Base-by-base conservation (phyloP, 1,140 invertebrate species). In the Procambarus virginalis region DNA sequence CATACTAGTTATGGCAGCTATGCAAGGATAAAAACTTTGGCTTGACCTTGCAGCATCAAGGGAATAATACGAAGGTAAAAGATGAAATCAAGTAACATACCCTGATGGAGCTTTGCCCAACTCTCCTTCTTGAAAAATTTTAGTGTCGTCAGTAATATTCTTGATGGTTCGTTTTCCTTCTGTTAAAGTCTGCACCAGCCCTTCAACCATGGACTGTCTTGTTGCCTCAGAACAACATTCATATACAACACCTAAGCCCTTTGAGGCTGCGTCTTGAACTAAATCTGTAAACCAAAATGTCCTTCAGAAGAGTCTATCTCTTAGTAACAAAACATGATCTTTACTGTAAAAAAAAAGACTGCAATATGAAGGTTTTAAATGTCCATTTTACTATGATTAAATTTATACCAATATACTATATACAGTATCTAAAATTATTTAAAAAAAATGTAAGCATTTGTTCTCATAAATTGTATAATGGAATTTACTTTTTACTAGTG, bases 181-280 rank as follows among this genome's bases (percentile, higher is more conserved):
- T 49, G 96, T 96, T 22, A 99, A 94, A 93, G 98, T 97, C 92
- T 97, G 96, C 55, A 98, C 95, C 60, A 99, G 95, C 79, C 95
- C 95, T 81, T 95, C 95, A 1, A 98, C 96, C 51, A 99, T 94
- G 91, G 95, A 94, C 76, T 96, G 95, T 92, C 96, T 96, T 91
- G 96, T 95, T 91, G 95, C 95, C 70, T 96, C 95, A 92, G 96
- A 95, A 6, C 96, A 97, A 83, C 96, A 96, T 90, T 97, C 96
- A 93, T 98, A 98, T 6, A 98, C 96, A 2, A 98, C 94, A 91
- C 97, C 97, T 22, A 99, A 94, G 58, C 97, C 98, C 94, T 98
- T 98, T 0, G 97, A 97, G 12, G 97, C 97, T 1, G 98, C 96
- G 93, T 99, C 98, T 95, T 99, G 98, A 2, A 98, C 96, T 92